Evolutionary conservation across 2,797 vertebrate genomes (phyloP).

Genomic region (Pelochelys cantorii): DNA sequence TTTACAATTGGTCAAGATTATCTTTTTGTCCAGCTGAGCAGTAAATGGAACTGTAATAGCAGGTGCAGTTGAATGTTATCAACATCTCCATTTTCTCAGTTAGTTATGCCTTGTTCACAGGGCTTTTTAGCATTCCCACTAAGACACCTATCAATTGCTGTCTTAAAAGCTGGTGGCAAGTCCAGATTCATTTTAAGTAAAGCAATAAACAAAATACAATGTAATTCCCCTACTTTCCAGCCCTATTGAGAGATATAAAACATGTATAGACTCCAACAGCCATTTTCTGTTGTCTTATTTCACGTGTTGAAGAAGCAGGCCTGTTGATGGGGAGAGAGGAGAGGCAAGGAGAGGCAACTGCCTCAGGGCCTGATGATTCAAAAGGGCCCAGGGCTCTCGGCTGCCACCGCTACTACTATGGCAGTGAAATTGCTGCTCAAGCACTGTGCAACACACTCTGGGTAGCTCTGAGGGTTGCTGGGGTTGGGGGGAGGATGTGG

Average conservation of each 20-base stretch:
- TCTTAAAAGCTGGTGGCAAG: neutral
- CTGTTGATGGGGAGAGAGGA: too few relatives aligned
- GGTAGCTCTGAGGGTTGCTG: too few relatives aligned
- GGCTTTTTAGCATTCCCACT: neutral
- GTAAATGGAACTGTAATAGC: neutral
- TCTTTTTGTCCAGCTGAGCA: neutral
- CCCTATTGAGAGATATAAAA: neutral
- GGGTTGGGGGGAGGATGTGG: too few relatives aligned
- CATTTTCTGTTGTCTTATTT: neutral
- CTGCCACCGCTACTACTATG: too few relatives aligned
- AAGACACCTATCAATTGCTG: neutral
- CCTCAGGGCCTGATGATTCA: too few relatives aligned
- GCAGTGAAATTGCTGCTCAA: too few relatives aligned
- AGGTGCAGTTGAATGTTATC: neutral
- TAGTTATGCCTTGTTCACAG: accelerated
- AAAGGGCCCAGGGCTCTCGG: too few relatives aligned
- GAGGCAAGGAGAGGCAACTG: too few relatives aligned
- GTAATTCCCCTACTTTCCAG: neutral
- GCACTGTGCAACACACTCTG: too few relatives aligned
- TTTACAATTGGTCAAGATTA: neutral
- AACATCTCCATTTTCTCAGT: neutral
- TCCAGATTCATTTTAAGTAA: neutral
- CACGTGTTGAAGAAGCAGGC: neutral
- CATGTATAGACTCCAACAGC: neutral
- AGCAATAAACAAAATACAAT: neutral